Percentiles rank a stretch among this genome's conserved stretches.
Evolutionary conservation across 2,888 invertebrate species (phyloP).

Genomic region (Podotricha telesiphe): DNA sequence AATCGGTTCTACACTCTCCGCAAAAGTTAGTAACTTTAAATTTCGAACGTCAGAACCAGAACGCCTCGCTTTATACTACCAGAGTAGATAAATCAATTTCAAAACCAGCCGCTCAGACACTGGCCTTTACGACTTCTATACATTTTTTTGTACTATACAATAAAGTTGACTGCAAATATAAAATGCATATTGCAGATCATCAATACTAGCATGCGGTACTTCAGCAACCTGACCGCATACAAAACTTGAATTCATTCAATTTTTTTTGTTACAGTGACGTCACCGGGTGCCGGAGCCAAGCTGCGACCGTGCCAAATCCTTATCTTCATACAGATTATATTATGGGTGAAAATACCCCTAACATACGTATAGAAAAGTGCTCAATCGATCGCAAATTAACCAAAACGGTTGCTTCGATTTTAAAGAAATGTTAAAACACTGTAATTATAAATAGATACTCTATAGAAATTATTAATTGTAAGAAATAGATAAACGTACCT

Average conservation of each 20-base stretch:
- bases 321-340: constrained; percentile 66
- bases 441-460: constrained; percentile 54
- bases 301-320: constrained; percentile 70
- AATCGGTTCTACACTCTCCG: no score
- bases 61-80: no score
- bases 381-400: constrained; percentile 11
- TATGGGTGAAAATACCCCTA: constrained; percentile 77
- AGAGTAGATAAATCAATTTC: no score
- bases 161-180: not conserved
- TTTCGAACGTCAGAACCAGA: no score
- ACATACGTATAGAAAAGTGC: constrained; percentile 37
- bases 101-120: no score
- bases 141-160: no score
- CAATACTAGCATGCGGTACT: constrained; percentile 34
- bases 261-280: constrained; percentile 65
- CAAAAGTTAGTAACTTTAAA: no score
- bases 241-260: constrained; percentile 40
- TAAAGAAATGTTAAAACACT: constrained; percentile 28
- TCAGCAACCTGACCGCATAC: constrained; percentile 38
- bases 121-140: no score
- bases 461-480: constrained; percentile 65
- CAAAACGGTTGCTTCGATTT: not conserved
- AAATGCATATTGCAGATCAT: constrained; percentile 33
- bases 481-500: constrained; percentile 67
- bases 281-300: constrained; percentile 72